Base-by-base conservation (phyloP, 1,140 invertebrate species). In the Ganaspis sp. region DNA sequence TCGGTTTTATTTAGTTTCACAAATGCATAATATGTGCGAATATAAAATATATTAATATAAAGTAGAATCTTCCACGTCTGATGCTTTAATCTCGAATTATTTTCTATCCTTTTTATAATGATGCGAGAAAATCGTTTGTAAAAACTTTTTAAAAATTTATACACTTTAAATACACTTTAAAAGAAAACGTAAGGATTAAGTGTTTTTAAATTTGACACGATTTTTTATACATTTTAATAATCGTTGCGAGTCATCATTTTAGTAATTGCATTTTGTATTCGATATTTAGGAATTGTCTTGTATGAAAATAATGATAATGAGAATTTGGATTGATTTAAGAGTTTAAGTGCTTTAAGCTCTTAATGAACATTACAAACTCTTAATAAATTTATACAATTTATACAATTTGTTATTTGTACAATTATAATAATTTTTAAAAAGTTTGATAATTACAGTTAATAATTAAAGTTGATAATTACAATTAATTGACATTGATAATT, bases 1-100 rank as follows among this genome's bases (percentile, higher is more conserved):
- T 64, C 5, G 23, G 23, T 29, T 9, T 29, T 12, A 4, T 6
- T 26, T 29, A 64, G 9, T 64, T 64, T 64, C 23, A 64, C 58
- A 26, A 6, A 21, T 64, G 58, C 23, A 64, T 64, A 64, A 21
- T 21, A 4, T 54, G 19, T 19, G 17, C 5, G 15, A 26, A 58
- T 12, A 12, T 11, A 29, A 26, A 64, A 12, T 26, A 26, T 12
- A 26, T 29, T 64, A 15, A 64, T 29, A 26, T 64, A 26, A 64
- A 34, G 23, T 64, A 64, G 58, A 64, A 64, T 64, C 58, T 64
- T 64, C 26, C 23, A 64, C 58, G 6, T 64, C 21, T 29, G 23
- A 64, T 29, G 29, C 15, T 64, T 29, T 49, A 1, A 49, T 49
- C 12, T 64, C 26, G 15, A 29, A 29, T 64, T 26, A 12, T 64